Evolutionary conservation across 2,797 vertebrate genomes (phyloP), one percentile per base, ranked within the genome.

Genomic region (Novumbra hubbsi): DNA sequence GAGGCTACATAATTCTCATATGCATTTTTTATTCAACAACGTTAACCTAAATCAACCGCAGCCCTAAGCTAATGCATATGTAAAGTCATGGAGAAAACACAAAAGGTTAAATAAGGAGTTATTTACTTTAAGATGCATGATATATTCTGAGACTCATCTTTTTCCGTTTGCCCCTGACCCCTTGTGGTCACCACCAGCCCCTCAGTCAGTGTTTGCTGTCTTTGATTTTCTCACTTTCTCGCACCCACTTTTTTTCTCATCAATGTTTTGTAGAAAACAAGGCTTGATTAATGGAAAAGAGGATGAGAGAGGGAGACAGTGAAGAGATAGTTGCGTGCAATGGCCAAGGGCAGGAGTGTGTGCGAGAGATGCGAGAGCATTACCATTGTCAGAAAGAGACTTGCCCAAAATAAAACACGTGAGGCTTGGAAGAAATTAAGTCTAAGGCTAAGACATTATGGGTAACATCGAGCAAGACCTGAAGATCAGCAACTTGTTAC

Each of bases 81-180:
- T 91, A 89, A 86, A 90, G 82, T 83, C 80, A 60, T 0, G 24
- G 80, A 84, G 90, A 91, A 93, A 70, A 80, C 79, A 87, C 89
- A 86, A 72, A 79, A 82, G 88, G 85, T 92, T 93, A 93, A 93
- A 92, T 92, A 90, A 90, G 85, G 79, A 90, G 89, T 89, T 57
- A 9, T 57, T 64, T 24, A 86, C 80, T 88, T 88, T 84, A 85
- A 87, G 85, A 92, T 90, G 92, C 85, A 88, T 81, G 84, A 89
- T 88, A 89, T 81, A 90, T 81, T 84, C 86, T 84, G 82, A 70
- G 78, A 78, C 76, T 79, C 66, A 71, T 84, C 72, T 80, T 83
- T 80, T 78, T 76, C 84, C 73, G 82, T 75, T 27, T 24, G 55
- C 55, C 55, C 63, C 71, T 50, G 38, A 49, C 60, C 73, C 12